Conservation (phyloP, 1,140 invertebrate species). For the Brachionus calyciflorus region DNA sequence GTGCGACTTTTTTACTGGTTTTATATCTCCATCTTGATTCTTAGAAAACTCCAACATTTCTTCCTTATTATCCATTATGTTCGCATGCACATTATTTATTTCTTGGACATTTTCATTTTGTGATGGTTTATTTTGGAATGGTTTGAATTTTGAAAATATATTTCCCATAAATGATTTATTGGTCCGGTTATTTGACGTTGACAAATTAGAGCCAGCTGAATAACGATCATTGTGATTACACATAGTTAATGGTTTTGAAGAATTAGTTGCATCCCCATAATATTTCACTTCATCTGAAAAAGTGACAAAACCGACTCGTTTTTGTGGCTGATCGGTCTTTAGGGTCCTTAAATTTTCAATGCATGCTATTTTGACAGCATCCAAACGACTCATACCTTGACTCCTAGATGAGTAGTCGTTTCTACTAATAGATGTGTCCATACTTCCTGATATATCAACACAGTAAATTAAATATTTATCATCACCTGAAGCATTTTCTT, state of each 20-base stretch:
- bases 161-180: neutral
- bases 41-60: slow-evolving; percentile 50
- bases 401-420: slow-evolving; percentile 48
- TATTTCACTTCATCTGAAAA: slow-evolving; percentile 53
- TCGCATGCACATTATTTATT: neutral
- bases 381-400: slow-evolving; percentile 48
- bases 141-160: neutral
- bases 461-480: slow-evolving; percentile 52
- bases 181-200: neutral
- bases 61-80: slow-evolving; percentile 49
- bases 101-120: neutral
- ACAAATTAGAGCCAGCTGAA: no score
- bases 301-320: slow-evolving; percentile 51
- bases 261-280: slow-evolving; percentile 50
- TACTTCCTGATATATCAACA: slow-evolving; percentile 57
- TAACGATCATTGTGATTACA: neutral
- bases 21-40: slow-evolving; percentile 48
- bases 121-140: neutral
- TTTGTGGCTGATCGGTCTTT: slow-evolving; percentile 52
- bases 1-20: slow-evolving; percentile 50
- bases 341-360: slow-evolving; percentile 53
- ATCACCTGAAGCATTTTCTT: slow-evolving; percentile 39
- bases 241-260: neutral
- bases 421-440: slow-evolving; percentile 52
- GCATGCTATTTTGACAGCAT: slow-evolving; percentile 52